Percentiles rank a stretch among this genome's conserved stretches.
Evolutionary conservation across 2,888 invertebrate genomes (phyloP).

Genomic region (Prosopocoilus inquinatus): DNA sequence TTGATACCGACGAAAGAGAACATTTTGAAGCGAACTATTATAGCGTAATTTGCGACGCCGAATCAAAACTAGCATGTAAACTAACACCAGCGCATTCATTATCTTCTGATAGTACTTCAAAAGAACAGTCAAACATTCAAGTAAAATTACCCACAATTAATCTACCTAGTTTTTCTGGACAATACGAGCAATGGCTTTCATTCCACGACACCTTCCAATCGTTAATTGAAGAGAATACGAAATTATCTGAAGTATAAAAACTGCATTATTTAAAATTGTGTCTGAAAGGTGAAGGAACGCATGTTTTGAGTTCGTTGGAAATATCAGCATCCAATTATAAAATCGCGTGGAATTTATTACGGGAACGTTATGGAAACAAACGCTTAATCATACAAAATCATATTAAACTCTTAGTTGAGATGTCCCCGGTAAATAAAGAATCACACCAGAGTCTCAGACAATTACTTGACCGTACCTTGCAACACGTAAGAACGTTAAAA

Average conservation of each 20-base stretch:
- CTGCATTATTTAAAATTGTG: conserved; percentile 22
- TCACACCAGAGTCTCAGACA: conserved; percentile 19
- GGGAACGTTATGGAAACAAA: conserved; percentile 27
- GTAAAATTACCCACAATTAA: conserved; percentile 15
- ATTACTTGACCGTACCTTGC: conserved; percentile 25
- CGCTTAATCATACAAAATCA: conserved; percentile 28
- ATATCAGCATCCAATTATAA: conserved; percentile 15
- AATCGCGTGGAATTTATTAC: conserved; percentile 19
- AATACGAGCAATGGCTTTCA: conserved; percentile 15
- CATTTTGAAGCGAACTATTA: too few species aligned
- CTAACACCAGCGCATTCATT: too few species aligned
- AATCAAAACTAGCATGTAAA: too few species aligned
- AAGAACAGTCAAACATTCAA: too few species aligned
- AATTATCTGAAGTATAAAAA: conserved; percentile 19
- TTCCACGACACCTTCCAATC: conserved; percentile 17
- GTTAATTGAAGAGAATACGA: conserved; percentile 14
- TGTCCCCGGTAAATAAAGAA: conserved; percentile 18
- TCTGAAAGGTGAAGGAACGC: conserved; percentile 21
- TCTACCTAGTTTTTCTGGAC: conserved; percentile 16
- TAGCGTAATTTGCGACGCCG: too few species aligned
- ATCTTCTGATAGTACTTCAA: too few species aligned
- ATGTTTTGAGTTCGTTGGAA: conserved; percentile 18
- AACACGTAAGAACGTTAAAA: conserved; percentile 29
- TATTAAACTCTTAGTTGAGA: conserved; percentile 25
- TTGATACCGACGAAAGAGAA: too few species aligned